These are phyloP conservation scores for Gymnopithys bicolor DNA, from an alignment of 2,797 vertebrate species.

Conservation along the genomic window DNA sequence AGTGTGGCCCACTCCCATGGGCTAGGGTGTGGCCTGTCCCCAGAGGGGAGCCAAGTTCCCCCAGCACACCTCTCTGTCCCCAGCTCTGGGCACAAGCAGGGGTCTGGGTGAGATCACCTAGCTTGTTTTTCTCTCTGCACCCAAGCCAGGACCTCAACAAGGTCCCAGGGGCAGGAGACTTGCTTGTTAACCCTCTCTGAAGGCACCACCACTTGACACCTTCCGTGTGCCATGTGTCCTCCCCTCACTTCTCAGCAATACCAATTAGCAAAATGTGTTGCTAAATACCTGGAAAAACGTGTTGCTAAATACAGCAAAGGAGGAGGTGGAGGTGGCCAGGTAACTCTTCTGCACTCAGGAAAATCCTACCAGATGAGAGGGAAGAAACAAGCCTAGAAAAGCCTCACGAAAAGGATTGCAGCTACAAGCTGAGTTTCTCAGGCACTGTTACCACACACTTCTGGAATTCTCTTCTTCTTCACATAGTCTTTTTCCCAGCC, in stretches of 20 bases:
- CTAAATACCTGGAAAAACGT: conserved; percentile 40
- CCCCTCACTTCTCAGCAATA: neutral
- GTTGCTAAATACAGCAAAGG: conserved; percentile 38
- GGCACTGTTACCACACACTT: neutral
- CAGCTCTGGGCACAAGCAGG: neutral
- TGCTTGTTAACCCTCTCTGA: neutral
- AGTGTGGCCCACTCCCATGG: neutral
- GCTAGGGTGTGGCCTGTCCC: neutral
- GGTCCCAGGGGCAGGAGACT: neutral
- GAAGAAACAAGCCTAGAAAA: conserved; percentile 32
- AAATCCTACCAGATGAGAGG: neutral
- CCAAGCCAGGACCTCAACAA: neutral
- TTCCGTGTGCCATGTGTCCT: neutral
- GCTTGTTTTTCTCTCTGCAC: conserved; percentile 20
- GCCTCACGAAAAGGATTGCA: neutral
- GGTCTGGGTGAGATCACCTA: neutral
- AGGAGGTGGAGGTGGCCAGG: neutral
- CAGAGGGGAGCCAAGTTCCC: neutral
- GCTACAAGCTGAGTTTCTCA: neutral
- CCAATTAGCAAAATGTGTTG: conserved; percentile 48
- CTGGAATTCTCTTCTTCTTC: neutral
- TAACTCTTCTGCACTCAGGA: neutral
- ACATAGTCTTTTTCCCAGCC: neutral
- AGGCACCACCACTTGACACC: neutral
- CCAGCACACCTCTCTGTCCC: rapidly evolving